These are phyloP conservation scores for Hypocryptadius cinnamomeus DNA, from an alignment of 2,113 vertebrate species.

Conservation along the genomic window DNA sequence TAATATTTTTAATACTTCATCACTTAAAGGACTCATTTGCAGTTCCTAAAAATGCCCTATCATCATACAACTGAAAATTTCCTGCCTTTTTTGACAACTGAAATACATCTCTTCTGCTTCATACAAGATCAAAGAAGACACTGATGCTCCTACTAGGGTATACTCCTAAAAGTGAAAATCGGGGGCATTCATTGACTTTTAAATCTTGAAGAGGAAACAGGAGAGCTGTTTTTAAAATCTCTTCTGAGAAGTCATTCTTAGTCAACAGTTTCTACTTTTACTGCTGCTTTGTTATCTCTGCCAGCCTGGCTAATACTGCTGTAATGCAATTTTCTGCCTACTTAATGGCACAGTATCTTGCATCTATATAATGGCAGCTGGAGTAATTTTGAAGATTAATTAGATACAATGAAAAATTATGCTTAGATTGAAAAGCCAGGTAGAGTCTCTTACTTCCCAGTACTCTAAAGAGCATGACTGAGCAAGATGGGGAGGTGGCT, in stretches of 20 bases:
- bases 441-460: neutral
- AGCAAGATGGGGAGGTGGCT: neutral
- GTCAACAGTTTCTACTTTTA: neutral
- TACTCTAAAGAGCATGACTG: neutral
- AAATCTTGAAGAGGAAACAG: neutral
- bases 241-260: neutral
- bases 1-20: neutral
- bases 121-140: neutral
- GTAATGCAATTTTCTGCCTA: slow-evolving; percentile 22
- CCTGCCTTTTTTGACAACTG: neutral
- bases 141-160: neutral
- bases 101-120: neutral
- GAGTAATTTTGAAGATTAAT: neutral
- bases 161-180: neutral
- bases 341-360: neutral
- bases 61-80: neutral
- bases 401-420: neutral
- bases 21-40: neutral
- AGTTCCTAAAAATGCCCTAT: neutral
- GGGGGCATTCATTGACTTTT: neutral
- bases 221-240: neutral
- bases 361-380: neutral
- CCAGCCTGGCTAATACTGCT: neutral
- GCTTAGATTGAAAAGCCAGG: neutral
- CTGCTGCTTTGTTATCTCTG: neutral